phyloP scores from a whole-genome alignment of 2,113 vertebrate species.

The Anser brachyrhynchus region DNA sequence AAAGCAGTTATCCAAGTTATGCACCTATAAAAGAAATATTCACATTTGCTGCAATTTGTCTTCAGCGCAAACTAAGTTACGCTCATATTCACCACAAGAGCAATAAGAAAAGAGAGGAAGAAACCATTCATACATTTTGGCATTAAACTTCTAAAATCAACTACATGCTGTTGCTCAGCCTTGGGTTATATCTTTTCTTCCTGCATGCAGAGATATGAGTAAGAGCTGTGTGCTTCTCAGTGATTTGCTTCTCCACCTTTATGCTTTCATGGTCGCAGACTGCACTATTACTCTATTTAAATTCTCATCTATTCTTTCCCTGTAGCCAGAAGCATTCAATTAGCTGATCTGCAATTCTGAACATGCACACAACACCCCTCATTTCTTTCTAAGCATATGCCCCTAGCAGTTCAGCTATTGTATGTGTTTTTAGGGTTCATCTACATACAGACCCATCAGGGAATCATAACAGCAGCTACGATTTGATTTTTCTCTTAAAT shows the following conservation, averaged over 20 bases:
- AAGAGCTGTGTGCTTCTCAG: not conserved
- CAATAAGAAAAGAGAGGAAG: not conserved
- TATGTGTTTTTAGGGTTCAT: not conserved
- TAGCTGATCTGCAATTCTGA: conserved; percentile 22
- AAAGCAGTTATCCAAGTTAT: not conserved
- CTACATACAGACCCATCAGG: not conserved
- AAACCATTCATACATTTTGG: not conserved
- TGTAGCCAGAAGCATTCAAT: not conserved
- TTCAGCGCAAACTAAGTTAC: conserved; percentile 47
- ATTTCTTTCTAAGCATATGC: not conserved
- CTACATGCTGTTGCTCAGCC: not conserved
- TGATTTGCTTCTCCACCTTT: not conserved
- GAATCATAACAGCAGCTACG: not conserved
- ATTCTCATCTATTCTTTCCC: conserved; percentile 9
- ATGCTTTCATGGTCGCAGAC: not conserved
- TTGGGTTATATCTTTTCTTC: not conserved
- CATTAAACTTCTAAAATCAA: not conserved
- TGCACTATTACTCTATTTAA: conserved; percentile 27
- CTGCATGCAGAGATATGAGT: not conserved
- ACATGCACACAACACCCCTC: not conserved
- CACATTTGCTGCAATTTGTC: not conserved
- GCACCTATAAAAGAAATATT: not conserved
- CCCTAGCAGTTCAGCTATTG: not conserved
- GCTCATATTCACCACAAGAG: conserved; percentile 4
- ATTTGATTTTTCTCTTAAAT: not conserved